phyloP scores from a whole-genome alignment of 1,140 invertebrate genomes.

The Conus ventricosus region DNA sequence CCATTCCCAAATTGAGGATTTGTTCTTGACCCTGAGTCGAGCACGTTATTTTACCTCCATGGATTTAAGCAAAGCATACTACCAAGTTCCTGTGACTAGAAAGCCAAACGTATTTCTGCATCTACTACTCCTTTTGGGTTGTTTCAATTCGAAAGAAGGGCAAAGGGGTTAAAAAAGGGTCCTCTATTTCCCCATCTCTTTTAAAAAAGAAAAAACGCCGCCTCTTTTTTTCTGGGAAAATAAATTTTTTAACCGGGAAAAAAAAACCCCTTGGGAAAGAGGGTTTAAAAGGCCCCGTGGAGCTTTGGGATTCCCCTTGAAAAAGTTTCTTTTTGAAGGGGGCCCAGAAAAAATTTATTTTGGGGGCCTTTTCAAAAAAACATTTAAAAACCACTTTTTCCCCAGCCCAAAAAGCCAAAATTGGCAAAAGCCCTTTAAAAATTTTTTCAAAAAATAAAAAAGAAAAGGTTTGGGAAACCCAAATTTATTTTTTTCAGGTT shows the following conservation, averaged over 20 bases:
- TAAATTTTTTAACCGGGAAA: background rate
- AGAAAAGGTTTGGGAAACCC: background rate
- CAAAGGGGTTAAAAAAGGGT: background rate
- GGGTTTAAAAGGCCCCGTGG: background rate
- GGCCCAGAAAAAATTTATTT: background rate
- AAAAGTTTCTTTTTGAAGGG: background rate
- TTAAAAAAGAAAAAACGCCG: background rate
- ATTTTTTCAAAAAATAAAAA: background rate
- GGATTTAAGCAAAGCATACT: slow-evolving; percentile 22
- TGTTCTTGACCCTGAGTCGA: slow-evolving; percentile 8
- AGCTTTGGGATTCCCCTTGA: background rate
- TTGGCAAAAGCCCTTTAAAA: too few species aligned
- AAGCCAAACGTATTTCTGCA: background rate
- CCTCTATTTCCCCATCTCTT: background rate
- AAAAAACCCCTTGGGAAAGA: background rate
- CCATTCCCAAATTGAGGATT: slow-evolving; percentile 8
- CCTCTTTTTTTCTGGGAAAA: background rate
- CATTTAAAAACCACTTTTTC: background rate
- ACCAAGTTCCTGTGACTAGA: slow-evolving; percentile 19
- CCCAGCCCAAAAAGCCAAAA: background rate
- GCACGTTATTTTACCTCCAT: background rate
- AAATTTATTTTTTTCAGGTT: background rate
- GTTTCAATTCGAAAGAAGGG: background rate
- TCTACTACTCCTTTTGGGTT: slow-evolving; percentile 13
- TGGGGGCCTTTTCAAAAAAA: background rate